phyloP scores from a whole-genome alignment of 2,888 invertebrate genomes.

The Meiosimyza decipiens region DNA sequence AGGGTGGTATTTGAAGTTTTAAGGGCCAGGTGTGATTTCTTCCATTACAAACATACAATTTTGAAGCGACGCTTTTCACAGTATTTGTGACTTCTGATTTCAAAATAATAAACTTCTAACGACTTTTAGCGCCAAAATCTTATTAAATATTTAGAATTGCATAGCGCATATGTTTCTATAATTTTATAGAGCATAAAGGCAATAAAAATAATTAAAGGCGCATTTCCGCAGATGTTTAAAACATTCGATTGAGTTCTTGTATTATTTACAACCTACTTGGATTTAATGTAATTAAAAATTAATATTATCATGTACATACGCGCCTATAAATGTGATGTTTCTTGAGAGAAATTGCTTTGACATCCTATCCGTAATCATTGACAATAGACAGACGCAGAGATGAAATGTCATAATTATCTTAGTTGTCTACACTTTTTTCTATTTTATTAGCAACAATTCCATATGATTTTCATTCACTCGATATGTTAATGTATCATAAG shows the following conservation, averaged over 20 bases:
- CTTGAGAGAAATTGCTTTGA: background rate
- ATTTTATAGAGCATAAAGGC: constrained; percentile 11
- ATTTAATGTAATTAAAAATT: background rate
- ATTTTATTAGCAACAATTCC: background rate
- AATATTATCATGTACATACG: background rate
- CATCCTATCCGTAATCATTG: background rate
- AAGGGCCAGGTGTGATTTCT: constrained; percentile 22
- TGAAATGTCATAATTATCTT: constrained; percentile 7
- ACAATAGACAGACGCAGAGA: background rate
- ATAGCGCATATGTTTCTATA: background rate
- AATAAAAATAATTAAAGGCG: constrained; percentile 19
- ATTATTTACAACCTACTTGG: background rate
- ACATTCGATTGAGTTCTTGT: background rate
- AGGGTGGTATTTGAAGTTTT: background rate
- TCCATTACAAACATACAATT: background rate
- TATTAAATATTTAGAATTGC: too few relatives aligned
- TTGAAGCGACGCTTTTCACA: too few relatives aligned
- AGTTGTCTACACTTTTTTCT: background rate
- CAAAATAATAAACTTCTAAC: too few relatives aligned
- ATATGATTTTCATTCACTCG: background rate
- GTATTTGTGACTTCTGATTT: too few relatives aligned
- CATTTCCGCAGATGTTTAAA: constrained; percentile 11
- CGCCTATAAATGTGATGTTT: background rate
- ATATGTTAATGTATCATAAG: constrained; percentile 14
- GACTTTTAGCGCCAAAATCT: too few relatives aligned